Evolutionary conservation across 1,140 invertebrate genomes (phyloP).

Genomic region (Glomeris maerens): DNA sequence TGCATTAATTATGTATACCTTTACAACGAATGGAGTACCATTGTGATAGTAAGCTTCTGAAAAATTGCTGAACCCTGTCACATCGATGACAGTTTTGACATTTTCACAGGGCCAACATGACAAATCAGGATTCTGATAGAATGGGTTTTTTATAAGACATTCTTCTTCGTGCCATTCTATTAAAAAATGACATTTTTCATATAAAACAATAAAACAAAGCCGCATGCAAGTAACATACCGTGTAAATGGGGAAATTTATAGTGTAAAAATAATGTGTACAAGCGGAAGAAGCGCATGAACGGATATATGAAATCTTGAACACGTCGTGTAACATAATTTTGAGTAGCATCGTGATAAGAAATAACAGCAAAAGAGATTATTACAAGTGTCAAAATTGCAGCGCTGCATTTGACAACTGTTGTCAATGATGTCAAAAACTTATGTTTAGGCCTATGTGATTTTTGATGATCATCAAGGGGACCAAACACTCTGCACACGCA

Average conservation of each 20-base stretch:
- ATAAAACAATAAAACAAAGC: slow-evolving; percentile 3
- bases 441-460: not conserved
- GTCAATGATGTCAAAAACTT: slow-evolving; percentile 3
- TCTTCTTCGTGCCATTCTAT: slow-evolving; percentile 60
- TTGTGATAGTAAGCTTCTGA: slow-evolving; percentile 25
- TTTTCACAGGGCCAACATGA: slow-evolving; percentile 60
- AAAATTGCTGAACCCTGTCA: slow-evolving; percentile 25
- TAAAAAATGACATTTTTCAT: slow-evolving; percentile 25
- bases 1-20: no score
- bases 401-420: not conserved
- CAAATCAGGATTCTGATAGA: slow-evolving; percentile 50
- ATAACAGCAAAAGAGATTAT: slow-evolving; percentile 24
- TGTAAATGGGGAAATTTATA: slow-evolving; percentile 14
- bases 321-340: slow-evolving; percentile 42
- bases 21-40: slow-evolving; percentile 32
- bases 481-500: not conserved
- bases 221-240: slow-evolving; percentile 6
- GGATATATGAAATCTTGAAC: slow-evolving; percentile 54
- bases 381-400: slow-evolving; percentile 18
- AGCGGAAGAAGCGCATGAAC: slow-evolving; percentile 41
- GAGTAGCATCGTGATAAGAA: slow-evolving; percentile 34
- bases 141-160: slow-evolving; percentile 59
- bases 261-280: slow-evolving; percentile 44
- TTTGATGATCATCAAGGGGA: not conserved
- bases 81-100: slow-evolving; percentile 42